Percentiles rank a stretch among this genome's conserved stretches.
phyloP scores from a whole-genome alignment of 1,140 invertebrate genomes.

The Euwallacea similis region DNA sequence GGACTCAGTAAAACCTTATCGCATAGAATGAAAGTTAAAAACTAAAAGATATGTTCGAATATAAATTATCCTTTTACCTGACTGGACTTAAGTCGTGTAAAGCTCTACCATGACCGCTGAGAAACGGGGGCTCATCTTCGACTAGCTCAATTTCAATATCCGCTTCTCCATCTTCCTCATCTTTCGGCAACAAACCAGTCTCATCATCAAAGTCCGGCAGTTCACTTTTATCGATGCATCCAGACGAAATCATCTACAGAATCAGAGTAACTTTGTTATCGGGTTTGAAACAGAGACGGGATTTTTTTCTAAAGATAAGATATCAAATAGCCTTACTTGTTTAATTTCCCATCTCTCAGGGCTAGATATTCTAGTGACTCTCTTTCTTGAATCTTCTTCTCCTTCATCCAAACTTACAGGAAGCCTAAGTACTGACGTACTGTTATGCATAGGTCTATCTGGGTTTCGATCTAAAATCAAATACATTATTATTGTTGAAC shows the following conservation, averaged over 20 bases:
- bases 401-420: constrained; percentile 66
- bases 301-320: constrained; percentile 6
- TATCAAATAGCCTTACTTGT: constrained; percentile 47
- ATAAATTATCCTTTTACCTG: constrained; percentile 7
- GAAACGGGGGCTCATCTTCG: constrained; percentile 97
- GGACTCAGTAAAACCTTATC: background rate
- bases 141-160: constrained; percentile 99
- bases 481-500: background rate
- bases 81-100: constrained; percentile 92
- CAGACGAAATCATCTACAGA: constrained; percentile 77
- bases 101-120: constrained; percentile 86
- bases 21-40: constrained; percentile 1
- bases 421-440: constrained; percentile 68
- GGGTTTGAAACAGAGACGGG: background rate
- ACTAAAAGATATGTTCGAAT: no score
- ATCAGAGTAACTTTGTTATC: background rate
- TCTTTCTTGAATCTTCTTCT: constrained; percentile 77
- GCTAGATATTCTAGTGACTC: constrained; percentile 90
- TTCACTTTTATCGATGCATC: constrained; percentile 82
- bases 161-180: constrained; percentile 91
- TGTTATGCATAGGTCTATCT: constrained; percentile 67
- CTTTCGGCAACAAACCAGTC: constrained; percentile 82
- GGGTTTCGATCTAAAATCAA: constrained; percentile 70
- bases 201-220: constrained; percentile 91
- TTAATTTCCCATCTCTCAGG: constrained; percentile 94